These are phyloP conservation scores for Mycalesis mineus DNA, from an alignment of 2,888 invertebrate genomes.

Conservation along the genomic window DNA sequence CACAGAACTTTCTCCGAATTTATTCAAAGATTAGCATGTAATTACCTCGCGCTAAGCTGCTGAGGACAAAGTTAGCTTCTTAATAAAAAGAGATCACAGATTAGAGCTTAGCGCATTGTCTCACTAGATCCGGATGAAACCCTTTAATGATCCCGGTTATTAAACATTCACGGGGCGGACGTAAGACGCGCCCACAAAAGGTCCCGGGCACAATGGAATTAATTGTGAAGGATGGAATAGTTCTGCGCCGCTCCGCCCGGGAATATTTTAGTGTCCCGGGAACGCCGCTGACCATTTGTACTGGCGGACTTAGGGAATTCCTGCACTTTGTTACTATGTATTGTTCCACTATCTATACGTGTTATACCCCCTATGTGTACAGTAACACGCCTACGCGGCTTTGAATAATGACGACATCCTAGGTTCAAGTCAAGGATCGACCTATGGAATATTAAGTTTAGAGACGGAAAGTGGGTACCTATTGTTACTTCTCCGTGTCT, in stretches of 20 bases:
- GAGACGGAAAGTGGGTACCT: too few relatives aligned
- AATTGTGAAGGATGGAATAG: conserved; percentile 25
- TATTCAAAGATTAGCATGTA: too few relatives aligned
- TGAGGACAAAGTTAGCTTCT: background rate
- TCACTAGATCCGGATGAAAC: background rate
- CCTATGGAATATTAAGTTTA: too few relatives aligned
- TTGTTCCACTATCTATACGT: conserved; percentile 1
- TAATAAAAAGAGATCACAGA: background rate
- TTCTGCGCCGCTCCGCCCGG: conserved; percentile 19
- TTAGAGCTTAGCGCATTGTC: background rate
- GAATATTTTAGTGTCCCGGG: conserved; percentile 29
- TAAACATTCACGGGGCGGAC: conserved; percentile 13
- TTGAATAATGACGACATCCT: too few relatives aligned
- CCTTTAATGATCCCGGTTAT: conserved; percentile 11
- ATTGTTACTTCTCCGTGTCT: too few relatives aligned
- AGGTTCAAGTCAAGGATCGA: too few relatives aligned
- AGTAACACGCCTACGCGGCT: too few relatives aligned
- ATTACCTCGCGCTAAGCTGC: too few relatives aligned
- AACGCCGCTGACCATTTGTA: conserved; percentile 27
- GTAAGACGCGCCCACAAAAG: conserved; percentile 15
- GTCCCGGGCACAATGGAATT: conserved; percentile 23
- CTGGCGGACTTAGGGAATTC: conserved; percentile 19
- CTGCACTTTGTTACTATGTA: background rate
- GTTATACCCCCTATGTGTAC: background rate
- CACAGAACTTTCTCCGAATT: too few relatives aligned